Evolutionary conservation across 2,888 invertebrate species (phyloP).

Genomic region (Leptinotarsa peninsularis): DNA sequence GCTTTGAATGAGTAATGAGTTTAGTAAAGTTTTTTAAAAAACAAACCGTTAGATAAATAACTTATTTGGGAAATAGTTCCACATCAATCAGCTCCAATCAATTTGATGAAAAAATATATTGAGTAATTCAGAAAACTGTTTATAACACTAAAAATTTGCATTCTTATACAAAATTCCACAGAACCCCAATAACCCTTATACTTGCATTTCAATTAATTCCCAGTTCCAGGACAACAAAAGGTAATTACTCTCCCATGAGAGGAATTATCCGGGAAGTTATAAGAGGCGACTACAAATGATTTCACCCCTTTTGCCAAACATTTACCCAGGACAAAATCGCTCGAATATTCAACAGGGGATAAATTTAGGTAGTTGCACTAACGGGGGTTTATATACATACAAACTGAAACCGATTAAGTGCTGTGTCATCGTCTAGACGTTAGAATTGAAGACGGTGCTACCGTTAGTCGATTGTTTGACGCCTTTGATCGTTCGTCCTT

Average conservation of each 20-base stretch:
- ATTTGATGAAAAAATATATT: too few species aligned
- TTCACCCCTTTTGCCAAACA: not conserved
- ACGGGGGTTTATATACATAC: not conserved
- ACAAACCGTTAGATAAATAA: too few species aligned
- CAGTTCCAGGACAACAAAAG: not conserved
- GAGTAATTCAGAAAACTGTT: too few species aligned
- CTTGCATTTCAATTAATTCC: not conserved
- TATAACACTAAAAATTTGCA: too few species aligned
- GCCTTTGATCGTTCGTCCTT: not conserved
- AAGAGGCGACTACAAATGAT: slow-evolving; percentile 3
- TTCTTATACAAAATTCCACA: too few species aligned
- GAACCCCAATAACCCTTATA: not conserved
- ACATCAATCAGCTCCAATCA: too few species aligned
- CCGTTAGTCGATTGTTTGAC: not conserved
- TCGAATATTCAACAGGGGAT: slow-evolving; percentile 3
- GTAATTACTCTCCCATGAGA: not conserved
- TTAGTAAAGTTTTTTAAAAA: too few species aligned
- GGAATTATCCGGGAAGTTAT: not conserved
- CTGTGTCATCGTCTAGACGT: slow-evolving; percentile 11
- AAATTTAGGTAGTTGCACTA: not conserved
- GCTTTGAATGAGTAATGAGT: too few species aligned
- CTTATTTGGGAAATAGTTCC: too few species aligned
- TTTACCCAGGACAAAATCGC: slow-evolving; percentile 12
- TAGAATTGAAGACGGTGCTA: not conserved
- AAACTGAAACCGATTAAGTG: slow-evolving; percentile 1